A percentile compares a stretch with the other conserved stretches of the same genome.
phyloP scores from a whole-genome alignment of 2,797 vertebrate species.

The Malacoctenus gilli region DNA sequence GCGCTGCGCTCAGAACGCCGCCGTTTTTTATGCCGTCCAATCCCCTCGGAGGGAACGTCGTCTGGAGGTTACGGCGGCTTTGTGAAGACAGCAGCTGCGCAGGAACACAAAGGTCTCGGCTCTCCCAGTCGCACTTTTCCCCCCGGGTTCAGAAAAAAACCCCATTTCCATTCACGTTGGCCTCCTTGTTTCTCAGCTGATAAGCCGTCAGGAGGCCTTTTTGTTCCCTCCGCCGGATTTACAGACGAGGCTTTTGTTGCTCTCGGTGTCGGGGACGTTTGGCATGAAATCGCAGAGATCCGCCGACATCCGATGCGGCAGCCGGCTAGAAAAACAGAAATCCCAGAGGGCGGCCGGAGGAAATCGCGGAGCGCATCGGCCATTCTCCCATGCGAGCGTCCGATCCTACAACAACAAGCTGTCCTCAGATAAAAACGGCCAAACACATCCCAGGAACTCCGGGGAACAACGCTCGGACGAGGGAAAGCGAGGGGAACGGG shows the following conservation, averaged over 20 bases:
- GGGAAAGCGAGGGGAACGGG: neutral
- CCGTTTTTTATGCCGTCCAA: slow-evolving; percentile 4
- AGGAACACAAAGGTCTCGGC: slow-evolving; percentile 65
- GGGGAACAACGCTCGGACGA: slow-evolving; percentile 20
- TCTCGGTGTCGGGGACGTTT: slow-evolving; percentile 9
- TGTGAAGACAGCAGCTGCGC: slow-evolving; percentile 61
- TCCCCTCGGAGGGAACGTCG: slow-evolving; percentile 44
- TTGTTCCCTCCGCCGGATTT: slow-evolving; percentile 15
- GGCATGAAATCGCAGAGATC: slow-evolving; percentile 7
- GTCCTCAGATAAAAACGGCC: slow-evolving; percentile 19
- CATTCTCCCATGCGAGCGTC: slow-evolving; percentile 27
- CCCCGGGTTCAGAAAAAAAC: slow-evolving; percentile 27
- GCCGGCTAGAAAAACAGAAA: slow-evolving; percentile 9
- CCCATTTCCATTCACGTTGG: slow-evolving; percentile 24
- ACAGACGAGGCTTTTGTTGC: slow-evolving; percentile 22
- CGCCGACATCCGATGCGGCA: slow-evolving; percentile 19
- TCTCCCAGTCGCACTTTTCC: slow-evolving; percentile 58
- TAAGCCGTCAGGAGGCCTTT: slow-evolving; percentile 4
- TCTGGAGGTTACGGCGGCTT: slow-evolving; percentile 45
- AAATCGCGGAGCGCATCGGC: slow-evolving; percentile 25
- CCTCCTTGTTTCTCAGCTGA: slow-evolving; percentile 29
- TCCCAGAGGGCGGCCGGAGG: slow-evolving; percentile 37
- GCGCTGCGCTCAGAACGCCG: no score
- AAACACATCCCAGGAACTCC: slow-evolving; percentile 20
- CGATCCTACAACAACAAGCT: slow-evolving; percentile 33